A percentile compares a stretch with the other conserved stretches of the same genome.
Conservation (phyloP, 2,113 vertebrate species). For the Nymphicus hollandicus region DNA sequence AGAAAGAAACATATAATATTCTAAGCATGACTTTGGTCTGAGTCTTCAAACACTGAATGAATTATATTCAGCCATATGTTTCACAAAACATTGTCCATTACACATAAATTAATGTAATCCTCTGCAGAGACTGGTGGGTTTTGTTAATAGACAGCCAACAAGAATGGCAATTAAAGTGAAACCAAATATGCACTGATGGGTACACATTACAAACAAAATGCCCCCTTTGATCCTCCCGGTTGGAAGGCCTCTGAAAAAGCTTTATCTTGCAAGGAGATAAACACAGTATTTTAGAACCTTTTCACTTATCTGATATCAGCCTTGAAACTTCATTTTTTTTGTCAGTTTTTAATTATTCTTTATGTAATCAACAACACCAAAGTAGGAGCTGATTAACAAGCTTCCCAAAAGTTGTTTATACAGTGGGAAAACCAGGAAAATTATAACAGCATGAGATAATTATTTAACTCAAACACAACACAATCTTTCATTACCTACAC, state of each 20-base stretch:
- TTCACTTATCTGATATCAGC: neutral
- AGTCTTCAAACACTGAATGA: neutral
- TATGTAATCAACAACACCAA: slow-evolving; percentile 12
- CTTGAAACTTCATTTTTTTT: neutral
- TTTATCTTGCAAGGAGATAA: neutral
- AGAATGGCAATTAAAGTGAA: slow-evolving; percentile 39
- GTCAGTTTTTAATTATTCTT: slow-evolving; percentile 14
- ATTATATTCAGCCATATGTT: neutral
- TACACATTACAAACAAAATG: neutral
- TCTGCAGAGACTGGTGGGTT: neutral
- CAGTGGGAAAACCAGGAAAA: neutral
- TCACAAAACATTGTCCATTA: neutral
- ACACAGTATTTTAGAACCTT: neutral
- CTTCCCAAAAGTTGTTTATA: neutral
- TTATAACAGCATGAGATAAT: neutral
- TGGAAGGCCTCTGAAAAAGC: neutral
- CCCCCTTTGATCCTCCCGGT: neutral
- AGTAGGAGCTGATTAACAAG: slow-evolving; percentile 3
- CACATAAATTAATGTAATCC: neutral
- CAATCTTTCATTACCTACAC: neutral
- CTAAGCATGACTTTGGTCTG: neutral
- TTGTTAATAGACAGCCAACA: slow-evolving; percentile 10
- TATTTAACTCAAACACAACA: neutral
- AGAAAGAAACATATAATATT: neutral
- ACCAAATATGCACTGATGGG: neutral